Conservation (phyloP, 2,888 invertebrate genomes). For the Machimus atricapillus region DNA sequence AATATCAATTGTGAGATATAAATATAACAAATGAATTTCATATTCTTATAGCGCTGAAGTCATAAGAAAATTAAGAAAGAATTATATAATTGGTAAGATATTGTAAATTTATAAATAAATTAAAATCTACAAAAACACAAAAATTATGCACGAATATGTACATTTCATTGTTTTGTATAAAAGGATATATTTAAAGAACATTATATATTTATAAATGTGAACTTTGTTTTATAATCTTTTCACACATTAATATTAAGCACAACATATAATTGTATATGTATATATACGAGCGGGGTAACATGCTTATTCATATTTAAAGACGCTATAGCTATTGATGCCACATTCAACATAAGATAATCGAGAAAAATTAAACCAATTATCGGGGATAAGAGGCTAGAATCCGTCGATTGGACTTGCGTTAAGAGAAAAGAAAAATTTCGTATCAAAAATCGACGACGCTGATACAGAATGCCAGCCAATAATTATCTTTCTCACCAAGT, state of each 20-base stretch:
- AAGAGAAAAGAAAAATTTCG: neutral
- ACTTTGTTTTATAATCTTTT: slow-evolving; percentile 6
- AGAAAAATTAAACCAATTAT: neutral
- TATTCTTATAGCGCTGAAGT: slow-evolving; percentile 29
- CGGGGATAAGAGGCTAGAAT: neutral
- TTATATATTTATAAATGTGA: slow-evolving; percentile 34
- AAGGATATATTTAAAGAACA: slow-evolving; percentile 49
- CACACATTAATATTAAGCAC: neutral
- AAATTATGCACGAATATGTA: slow-evolving; percentile 39
- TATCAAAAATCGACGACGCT: neutral
- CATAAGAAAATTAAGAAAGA: neutral
- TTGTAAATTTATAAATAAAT: slow-evolving; percentile 40
- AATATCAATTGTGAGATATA: slow-evolving; percentile 44
- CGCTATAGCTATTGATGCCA: neutral
- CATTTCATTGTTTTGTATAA: slow-evolving; percentile 39
- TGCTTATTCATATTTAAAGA: neutral
- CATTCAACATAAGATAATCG: neutral
- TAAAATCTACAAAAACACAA: slow-evolving; percentile 20
- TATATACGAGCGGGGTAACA: neutral
- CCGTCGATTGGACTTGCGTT: neutral
- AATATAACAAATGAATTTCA: slow-evolving; percentile 33
- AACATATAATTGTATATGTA: neutral
- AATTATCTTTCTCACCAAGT: neutral
- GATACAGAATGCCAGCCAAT: neutral
- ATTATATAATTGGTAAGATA: slow-evolving; percentile 32